These are phyloP conservation scores for Tapera naevia DNA, from an alignment of 2,797 vertebrate genomes.

Conservation along the genomic window DNA sequence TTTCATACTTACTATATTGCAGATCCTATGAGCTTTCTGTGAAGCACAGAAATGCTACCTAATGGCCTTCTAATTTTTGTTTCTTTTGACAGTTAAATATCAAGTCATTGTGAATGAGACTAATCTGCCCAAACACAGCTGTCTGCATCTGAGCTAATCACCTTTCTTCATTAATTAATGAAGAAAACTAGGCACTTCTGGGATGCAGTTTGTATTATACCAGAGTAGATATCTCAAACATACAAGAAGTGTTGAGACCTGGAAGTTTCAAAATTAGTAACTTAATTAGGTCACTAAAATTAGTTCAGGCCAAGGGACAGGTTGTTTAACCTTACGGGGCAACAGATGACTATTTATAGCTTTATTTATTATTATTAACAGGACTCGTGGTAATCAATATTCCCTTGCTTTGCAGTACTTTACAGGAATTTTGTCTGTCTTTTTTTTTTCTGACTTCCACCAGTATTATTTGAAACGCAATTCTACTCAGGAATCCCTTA, in stretches of 20 bases:
- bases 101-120: constrained; percentile 49
- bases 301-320: not conserved
- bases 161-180: constrained; percentile 65
- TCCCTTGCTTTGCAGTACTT: not conserved
- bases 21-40: not conserved
- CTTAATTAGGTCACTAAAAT: constrained; percentile 4
- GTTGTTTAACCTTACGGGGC: not conserved
- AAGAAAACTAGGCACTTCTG: constrained; percentile 67
- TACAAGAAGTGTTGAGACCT: not conserved
- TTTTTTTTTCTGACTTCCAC: not conserved
- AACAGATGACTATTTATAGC: not conserved
- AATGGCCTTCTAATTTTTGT: constrained; percentile 69
- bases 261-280: not conserved
- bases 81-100: constrained; percentile 66
- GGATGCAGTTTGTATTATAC: not conserved
- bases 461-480: not conserved
- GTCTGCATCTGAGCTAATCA: not conserved
- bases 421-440: not conserved
- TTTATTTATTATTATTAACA: not conserved
- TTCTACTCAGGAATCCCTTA: not conserved
- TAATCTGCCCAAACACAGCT: constrained; percentile 60
- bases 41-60: constrained; percentile 44
- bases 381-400: not conserved
- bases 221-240: not conserved
- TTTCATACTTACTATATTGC: not conserved